These are phyloP conservation scores for Datnioides undecimradiatus DNA, from an alignment of 2,113 vertebrate species.

Conservation along the genomic window DNA sequence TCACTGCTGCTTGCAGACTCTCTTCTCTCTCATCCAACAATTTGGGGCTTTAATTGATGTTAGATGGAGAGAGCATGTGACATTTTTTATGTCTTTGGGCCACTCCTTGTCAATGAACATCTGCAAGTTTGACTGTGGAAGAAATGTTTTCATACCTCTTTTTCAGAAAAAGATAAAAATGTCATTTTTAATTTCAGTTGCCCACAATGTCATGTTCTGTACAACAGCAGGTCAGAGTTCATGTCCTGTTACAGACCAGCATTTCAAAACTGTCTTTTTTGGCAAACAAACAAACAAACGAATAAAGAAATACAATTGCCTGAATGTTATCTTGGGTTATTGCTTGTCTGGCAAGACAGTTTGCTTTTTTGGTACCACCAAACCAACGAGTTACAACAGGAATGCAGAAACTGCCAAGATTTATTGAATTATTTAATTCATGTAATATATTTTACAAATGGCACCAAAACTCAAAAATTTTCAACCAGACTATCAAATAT, in stretches of 20 bases:
- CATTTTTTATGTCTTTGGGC: not conserved
- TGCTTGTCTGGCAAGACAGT: too few relatives aligned
- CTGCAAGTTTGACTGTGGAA: not conserved
- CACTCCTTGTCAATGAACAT: not conserved
- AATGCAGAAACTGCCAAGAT: too few relatives aligned
- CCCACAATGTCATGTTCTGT: too few relatives aligned
- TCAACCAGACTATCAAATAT: too few relatives aligned
- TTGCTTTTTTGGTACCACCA: too few relatives aligned
- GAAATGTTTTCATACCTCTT: not conserved
- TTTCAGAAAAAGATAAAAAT: not conserved
- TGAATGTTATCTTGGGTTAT: too few relatives aligned
- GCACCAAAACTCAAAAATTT: not conserved
- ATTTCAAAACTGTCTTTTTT: too few relatives aligned
- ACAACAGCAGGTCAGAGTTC: too few relatives aligned
- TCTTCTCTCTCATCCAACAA: slow-evolving; percentile 27
- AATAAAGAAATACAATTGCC: too few relatives aligned
- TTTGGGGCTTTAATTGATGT: slow-evolving; percentile 16
- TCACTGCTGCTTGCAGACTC: slow-evolving; percentile 46
- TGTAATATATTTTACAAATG: not conserved
- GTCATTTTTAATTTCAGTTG: not conserved
- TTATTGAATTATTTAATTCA: not conserved
- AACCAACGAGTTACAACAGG: too few relatives aligned
- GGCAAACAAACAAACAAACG: too few relatives aligned
- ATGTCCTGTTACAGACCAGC: too few relatives aligned
- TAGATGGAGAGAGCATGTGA: not conserved